Base-by-base conservation (phyloP, 2,113 vertebrate species). In the Hiodon alosoides region DNA sequence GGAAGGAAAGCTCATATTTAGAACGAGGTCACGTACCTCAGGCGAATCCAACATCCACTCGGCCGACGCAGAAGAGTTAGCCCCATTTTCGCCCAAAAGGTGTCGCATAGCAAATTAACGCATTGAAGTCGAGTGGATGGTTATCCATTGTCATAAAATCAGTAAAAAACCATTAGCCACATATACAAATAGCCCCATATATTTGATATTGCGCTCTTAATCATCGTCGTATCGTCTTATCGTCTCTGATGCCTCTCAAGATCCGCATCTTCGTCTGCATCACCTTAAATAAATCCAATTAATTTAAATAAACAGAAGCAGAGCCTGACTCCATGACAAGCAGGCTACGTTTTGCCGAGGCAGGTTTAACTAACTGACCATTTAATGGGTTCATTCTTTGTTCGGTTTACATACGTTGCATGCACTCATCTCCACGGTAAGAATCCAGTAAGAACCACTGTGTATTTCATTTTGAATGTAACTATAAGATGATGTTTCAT, bases 211-310 rank as follows among this genome's bases (percentile, higher is more conserved):
- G 31, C 31, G 31, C 31, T 31, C 31, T 31, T 31, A 31, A 31
- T 31, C 31, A 31, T 2, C 31, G n/a, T n/a, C n/a, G n/a, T n/a
- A n/a, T n/a, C 31, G 31, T 31, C 31, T 10, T 64, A 62, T 3
- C 50, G n/a, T 4, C 8, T 5, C 6, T 72, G 70, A 60, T 46
- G 69, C 67, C 5, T 60, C 3, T 65, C 64, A 68, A 46, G 59
- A 46, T 73, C 65, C 17, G 59, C 67, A 4, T 16, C 58, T 10
- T 14, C 14, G 6, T 14, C 5, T 14, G 31, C n/a, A 51, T 64
- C 51, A 13, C 51, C 52, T 71, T 53, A 64, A 57, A 76, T 74
- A 65, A 82, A 76, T 82, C 78, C 76, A 46, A 61, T 80, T 78
- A 77, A 48, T 78, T 79, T 72, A 71, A 62, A 80, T 80, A 70